Evolutionary conservation across 2,888 invertebrate genomes (phyloP).

Genomic region (Drosophila ezoana): DNA sequence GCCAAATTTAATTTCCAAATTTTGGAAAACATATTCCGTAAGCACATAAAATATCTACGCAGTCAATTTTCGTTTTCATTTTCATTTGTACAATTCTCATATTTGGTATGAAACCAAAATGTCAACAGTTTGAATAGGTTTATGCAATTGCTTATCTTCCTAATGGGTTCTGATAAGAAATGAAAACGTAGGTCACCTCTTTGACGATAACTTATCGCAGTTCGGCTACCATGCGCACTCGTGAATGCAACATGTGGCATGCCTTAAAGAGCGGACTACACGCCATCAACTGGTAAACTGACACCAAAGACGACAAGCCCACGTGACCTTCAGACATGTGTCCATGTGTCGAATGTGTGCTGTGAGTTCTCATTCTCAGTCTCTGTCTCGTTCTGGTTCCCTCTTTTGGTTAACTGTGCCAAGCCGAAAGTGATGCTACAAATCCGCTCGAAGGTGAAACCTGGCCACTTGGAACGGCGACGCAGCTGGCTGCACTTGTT

Average conservation of each 20-base stretch:
- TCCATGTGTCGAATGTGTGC: conserved; percentile 27
- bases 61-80: not conserved
- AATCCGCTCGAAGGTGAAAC: conserved; percentile 68
- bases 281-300: conserved; percentile 29
- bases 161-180: conserved; percentile 33
- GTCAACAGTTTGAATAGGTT: conserved; percentile 17
- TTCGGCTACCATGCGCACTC: not conserved
- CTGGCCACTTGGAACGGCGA: conserved; percentile 55
- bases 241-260: conserved; percentile 48
- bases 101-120: conserved; percentile 2
- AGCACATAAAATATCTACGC: not conserved
- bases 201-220: conserved; percentile 39
- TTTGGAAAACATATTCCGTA: not conserved
- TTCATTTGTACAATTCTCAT: not conserved
- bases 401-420: conserved; percentile 55
- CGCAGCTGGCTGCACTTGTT: conserved; percentile 26
- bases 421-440: conserved; percentile 71
- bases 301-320: conserved; percentile 38
- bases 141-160: conserved; percentile 32
- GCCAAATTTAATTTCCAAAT: too few species aligned
- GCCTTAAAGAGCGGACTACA: conserved; percentile 12
- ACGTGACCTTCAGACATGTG: conserved; percentile 61
- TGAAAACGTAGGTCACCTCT: conserved; percentile 8
- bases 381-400: conserved; percentile 23
- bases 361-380: conserved; percentile 16